A percentile compares a stretch with the other conserved stretches of the same genome.
Evolutionary conservation across 2,888 invertebrate genomes (phyloP).

Genomic region (Epistrophe grossulariae): DNA sequence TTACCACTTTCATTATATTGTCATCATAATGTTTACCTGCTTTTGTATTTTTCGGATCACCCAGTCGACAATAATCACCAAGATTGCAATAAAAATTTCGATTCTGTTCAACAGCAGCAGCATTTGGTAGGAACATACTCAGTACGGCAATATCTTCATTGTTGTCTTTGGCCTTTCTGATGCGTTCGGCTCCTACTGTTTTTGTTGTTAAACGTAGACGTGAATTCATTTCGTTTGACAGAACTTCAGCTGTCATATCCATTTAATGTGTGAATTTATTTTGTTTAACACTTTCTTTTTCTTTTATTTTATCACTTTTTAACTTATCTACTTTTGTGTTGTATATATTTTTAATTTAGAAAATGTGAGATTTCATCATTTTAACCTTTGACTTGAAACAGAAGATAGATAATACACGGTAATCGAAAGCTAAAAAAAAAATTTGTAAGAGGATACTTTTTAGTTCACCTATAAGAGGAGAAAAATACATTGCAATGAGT

Average conservation of each 20-base stretch:
- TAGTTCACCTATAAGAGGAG: not conserved
- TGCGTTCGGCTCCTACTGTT: constrained; percentile 92
- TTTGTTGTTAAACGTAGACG: constrained; percentile 90
- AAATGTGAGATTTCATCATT: constrained; percentile 12
- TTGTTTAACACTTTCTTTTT: constrained; percentile 20
- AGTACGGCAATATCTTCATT: constrained; percentile 95
- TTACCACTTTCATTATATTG: constrained; percentile 5
- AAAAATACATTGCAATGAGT: constrained; percentile 50
- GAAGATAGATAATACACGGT: not conserved
- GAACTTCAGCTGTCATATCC: constrained; percentile 90
- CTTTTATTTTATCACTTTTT: constrained; percentile 41
- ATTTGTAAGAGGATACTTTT: not conserved
- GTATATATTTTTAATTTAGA: not conserved
- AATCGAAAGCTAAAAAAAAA: not conserved
- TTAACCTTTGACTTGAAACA: constrained; percentile 16
- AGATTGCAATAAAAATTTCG: constrained; percentile 92
- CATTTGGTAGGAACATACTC: constrained; percentile 91
- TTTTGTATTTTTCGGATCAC: constrained; percentile 90
- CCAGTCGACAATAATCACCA: constrained; percentile 90
- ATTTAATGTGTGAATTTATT: constrained; percentile 71
- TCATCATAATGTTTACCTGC: constrained; percentile 87
- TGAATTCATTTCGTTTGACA: constrained; percentile 91
- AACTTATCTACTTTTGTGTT: constrained; percentile 10
- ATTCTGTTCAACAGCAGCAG: constrained; percentile 87
- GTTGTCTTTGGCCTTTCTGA: constrained; percentile 90